Percentiles rank a stretch among this genome's conserved stretches.
phyloP scores from a whole-genome alignment of 2,888 invertebrate genomes.

The Cosmorhoe ocellata region DNA sequence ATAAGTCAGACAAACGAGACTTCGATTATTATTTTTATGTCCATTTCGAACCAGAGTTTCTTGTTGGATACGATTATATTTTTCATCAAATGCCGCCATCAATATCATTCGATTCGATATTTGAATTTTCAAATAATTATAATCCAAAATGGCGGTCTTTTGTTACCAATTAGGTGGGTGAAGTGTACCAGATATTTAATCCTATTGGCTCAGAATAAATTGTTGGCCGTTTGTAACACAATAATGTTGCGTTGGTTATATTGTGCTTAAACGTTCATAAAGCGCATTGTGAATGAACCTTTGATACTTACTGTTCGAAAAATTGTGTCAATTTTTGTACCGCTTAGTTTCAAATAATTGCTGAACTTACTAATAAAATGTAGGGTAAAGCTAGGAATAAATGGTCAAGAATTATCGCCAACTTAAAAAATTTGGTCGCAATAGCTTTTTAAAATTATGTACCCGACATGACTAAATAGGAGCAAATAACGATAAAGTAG shows the following conservation, averaged over 20 bases:
- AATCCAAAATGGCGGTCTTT: constrained; percentile 57
- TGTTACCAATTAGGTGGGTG: constrained; percentile 64
- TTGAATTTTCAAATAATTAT: constrained; percentile 49
- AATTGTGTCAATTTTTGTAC: constrained; percentile 31
- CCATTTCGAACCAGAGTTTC: too few relatives aligned
- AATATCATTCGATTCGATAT: constrained; percentile 35
- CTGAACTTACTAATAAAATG: too few relatives aligned
- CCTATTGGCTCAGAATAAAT: constrained; percentile 42
- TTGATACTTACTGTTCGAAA: constrained; percentile 26
- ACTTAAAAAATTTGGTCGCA: too few relatives aligned
- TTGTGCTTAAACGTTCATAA: constrained; percentile 45
- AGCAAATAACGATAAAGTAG: too few relatives aligned
- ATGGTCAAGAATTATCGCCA: too few relatives aligned
- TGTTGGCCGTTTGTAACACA: constrained; percentile 44
- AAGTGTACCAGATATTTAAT: constrained; percentile 60
- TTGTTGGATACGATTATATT: constrained; percentile 19
- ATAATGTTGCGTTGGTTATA: constrained; percentile 48
- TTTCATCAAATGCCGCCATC: constrained; percentile 15
- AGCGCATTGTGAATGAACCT: constrained; percentile 40
- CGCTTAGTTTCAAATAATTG: neutral
- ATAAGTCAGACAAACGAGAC: too few relatives aligned
- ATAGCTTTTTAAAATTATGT: too few relatives aligned
- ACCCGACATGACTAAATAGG: too few relatives aligned
- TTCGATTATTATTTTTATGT: too few relatives aligned
- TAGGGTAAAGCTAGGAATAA: too few relatives aligned